phyloP scores from a whole-genome alignment of 2,113 vertebrate species.

The Enhydra lutris region DNA sequence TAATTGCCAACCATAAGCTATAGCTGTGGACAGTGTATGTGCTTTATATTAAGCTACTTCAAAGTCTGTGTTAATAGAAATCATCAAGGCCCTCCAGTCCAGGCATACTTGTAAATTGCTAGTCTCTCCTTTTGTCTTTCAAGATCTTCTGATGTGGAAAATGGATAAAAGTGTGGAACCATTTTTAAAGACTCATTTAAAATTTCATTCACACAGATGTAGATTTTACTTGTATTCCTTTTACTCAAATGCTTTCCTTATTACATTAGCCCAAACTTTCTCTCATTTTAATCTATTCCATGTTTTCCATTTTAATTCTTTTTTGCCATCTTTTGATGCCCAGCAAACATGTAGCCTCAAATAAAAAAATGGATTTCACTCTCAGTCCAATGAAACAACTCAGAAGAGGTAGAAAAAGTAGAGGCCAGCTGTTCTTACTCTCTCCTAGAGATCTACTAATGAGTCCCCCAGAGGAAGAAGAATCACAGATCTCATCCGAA shows the following conservation, averaged over 20 bases:
- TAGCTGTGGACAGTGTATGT: background rate
- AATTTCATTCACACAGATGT: conserved; percentile 27
- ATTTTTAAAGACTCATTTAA: conserved; percentile 65
- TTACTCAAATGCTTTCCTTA: background rate
- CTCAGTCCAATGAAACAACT: background rate
- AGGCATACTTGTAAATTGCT: conserved; percentile 29
- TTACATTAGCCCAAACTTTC: conserved; percentile 23
- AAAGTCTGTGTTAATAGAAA: conserved; percentile 58
- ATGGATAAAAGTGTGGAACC: conserved; percentile 19
- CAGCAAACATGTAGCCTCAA: background rate
- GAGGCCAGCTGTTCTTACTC: background rate
- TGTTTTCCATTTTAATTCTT: background rate
- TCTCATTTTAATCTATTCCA: conserved; percentile 32
- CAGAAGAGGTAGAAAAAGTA: background rate
- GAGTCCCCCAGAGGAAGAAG: background rate
- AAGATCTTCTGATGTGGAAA: conserved; percentile 45
- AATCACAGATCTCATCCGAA: background rate
- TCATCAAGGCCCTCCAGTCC: conserved; percentile 48
- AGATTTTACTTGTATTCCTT: conserved; percentile 55
- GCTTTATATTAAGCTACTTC: conserved; percentile 50
- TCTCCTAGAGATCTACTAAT: background rate
- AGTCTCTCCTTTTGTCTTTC: conserved; percentile 50
- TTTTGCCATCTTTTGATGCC: conserved; percentile 35
- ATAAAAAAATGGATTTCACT: background rate
- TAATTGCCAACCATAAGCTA: background rate